Percentiles rank a stretch among this genome's conserved stretches.
Conservation (phyloP, 2,888 invertebrate species). For the Caenorhabditis panamensis region DNA sequence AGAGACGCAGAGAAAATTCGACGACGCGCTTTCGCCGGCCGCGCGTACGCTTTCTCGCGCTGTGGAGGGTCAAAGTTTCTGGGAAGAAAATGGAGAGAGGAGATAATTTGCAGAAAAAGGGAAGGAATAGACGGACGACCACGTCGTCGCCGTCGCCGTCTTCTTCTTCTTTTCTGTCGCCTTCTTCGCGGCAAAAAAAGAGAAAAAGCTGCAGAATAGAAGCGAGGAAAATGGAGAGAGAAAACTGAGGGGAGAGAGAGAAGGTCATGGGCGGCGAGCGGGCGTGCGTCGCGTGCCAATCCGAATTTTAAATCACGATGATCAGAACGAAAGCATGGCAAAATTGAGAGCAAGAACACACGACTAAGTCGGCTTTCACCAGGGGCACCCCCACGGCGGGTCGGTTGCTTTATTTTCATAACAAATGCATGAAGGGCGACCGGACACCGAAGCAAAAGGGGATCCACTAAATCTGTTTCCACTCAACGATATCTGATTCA, state of each 20-base stretch:
- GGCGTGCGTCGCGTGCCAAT: conserved; percentile 55
- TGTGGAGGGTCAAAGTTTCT: conserved; percentile 32
- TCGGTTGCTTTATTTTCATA: conserved; percentile 42
- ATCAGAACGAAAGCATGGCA: conserved; percentile 30
- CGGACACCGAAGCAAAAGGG: background rate
- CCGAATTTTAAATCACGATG: conserved; percentile 60
- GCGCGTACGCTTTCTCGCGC: too few species aligned
- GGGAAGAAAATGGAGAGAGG: background rate
- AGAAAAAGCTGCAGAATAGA: conserved; percentile 6
- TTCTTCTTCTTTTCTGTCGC: conserved; percentile 20
- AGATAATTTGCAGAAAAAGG: conserved; percentile 42
- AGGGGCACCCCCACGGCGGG: background rate
- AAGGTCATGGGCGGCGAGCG: conserved; percentile 32
- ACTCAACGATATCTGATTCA: background rate
- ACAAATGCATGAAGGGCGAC: conserved; percentile 34
- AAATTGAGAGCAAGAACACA: conserved; percentile 14
- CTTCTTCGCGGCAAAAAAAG: background rate
- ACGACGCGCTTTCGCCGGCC: too few species aligned
- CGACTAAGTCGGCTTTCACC: conserved; percentile 9
- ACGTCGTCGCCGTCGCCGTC: conserved; percentile 12
- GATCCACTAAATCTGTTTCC: background rate
- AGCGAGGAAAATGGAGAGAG: conserved; percentile 1
- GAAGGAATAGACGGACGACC: conserved; percentile 8
- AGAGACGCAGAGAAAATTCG: too few species aligned
- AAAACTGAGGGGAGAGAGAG: conserved; percentile 23